Base-by-base conservation (phyloP, 2,888 invertebrate genomes). In the Barypeithes pellucidus region DNA sequence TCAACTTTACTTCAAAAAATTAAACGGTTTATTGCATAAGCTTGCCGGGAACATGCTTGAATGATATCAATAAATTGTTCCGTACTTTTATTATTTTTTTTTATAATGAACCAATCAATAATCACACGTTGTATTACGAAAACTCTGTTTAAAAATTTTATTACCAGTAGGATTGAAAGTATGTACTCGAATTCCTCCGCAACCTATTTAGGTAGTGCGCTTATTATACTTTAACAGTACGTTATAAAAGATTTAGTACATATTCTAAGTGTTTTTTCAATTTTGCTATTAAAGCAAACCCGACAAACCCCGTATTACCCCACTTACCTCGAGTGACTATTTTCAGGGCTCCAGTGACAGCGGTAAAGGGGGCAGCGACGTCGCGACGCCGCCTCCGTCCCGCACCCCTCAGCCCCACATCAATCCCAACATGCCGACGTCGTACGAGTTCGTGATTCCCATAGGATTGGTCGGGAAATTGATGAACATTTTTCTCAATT, bases 401-500 rank as follows among this genome's bases (percentile, higher is more conserved):
- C 77, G 83, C 5, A 82, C 82, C 0, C 82, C 88, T 75, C 87
- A 88, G 73, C 88, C 89, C 76, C 57, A 67, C 41, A 88, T 60
- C 7, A 78, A 81, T 29, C 62, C 41, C 5, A 72, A 65, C 54
- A 20, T 71, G 75, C 82, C 85, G 45, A 87, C 88, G 5, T 85
- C 89, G 79, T 93, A 92, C 83, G 92, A 95, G 83, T 95, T 95
- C 86, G 87, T 91, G 78, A 90, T 95, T 82, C 92, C 93, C 47
- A 92, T 92, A 82, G 87, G 88, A 69, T 87, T 96, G 77, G 95
- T 96, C 72, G 97, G 97, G 16, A 91, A 93, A 71, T 88, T 98
- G 79, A 97, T 97, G 84, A 98, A 98, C 45, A 91, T 94, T 93
- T 86, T 92, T 98, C n/a, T 92, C 93, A 77, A 90, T 90, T 81